A percentile compares a stretch with the other conserved stretches of the same genome.
Conservation (phyloP, 2,888 invertebrate species). For the Dastarcus helophoroides region DNA sequence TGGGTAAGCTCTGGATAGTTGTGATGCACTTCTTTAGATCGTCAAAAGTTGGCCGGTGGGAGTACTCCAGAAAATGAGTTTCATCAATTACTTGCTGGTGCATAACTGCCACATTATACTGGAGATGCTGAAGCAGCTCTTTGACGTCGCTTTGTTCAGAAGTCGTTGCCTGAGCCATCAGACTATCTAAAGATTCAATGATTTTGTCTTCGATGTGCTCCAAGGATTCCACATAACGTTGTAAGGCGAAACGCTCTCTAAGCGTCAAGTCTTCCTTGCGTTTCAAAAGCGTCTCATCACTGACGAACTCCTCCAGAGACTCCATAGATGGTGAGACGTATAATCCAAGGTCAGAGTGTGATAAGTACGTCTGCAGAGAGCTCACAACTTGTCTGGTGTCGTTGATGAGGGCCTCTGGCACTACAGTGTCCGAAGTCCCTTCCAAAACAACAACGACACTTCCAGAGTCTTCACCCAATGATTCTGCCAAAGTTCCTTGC, state of each 20-base stretch:
- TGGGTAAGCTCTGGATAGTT: constrained; percentile 25
- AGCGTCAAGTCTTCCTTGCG: constrained; percentile 37
- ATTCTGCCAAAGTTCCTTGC: constrained; percentile 17
- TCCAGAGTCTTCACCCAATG: constrained; percentile 16
- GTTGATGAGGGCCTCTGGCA: constrained; percentile 22
- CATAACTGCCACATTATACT: constrained; percentile 29
- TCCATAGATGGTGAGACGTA: constrained; percentile 32
- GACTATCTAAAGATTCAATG: constrained; percentile 39
- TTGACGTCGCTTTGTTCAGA: constrained; percentile 17
- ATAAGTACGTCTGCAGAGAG: constrained; percentile 16
- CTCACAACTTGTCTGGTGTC: constrained; percentile 21
- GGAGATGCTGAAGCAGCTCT: constrained; percentile 24
- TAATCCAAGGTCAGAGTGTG: constrained; percentile 15
- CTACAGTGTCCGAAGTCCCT: constrained; percentile 20
- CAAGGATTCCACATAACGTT: constrained; percentile 41
- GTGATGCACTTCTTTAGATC: constrained; percentile 28
- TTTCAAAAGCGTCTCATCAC: constrained; percentile 36
- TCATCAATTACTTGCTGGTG: constrained; percentile 29
- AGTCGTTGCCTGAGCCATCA: constrained; percentile 15
- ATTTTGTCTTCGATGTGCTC: constrained; percentile 44
- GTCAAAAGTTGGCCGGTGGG: constrained; percentile 18
- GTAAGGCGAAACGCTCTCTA: constrained; percentile 33
- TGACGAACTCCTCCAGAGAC: constrained; percentile 36
- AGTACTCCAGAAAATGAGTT: constrained; percentile 19
- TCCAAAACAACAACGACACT: constrained; percentile 24